phyloP scores from a whole-genome alignment of 2,113 vertebrate genomes.

The Pseudopodoces humilis region DNA sequence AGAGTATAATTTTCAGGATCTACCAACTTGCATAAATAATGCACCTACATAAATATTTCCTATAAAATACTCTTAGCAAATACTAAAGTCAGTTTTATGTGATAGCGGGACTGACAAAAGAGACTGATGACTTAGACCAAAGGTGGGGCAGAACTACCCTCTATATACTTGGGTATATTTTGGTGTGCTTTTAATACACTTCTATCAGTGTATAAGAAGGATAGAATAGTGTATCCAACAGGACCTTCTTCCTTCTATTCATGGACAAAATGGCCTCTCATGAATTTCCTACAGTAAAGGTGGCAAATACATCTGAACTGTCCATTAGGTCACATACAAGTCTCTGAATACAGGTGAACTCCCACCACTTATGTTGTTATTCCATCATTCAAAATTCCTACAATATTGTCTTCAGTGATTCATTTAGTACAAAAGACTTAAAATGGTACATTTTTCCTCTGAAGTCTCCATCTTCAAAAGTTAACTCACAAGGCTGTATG shows the following conservation, averaged over 20 bases:
- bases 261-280: background rate
- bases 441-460: background rate
- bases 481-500: background rate
- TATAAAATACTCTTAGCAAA: background rate
- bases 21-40: background rate
- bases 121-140: background rate
- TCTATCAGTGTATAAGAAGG: background rate
- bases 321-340: background rate
- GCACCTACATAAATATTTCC: background rate
- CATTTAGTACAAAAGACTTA: background rate
- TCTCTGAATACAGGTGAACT: background rate
- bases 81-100: background rate
- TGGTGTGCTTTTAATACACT: background rate
- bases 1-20: background rate
- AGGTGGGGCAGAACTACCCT: background rate
- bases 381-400: background rate
- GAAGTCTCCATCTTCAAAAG: background rate
- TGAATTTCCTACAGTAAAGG: background rate
- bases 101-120: background rate
- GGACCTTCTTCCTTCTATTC: background rate
- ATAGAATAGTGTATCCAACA: background rate
- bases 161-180: background rate
- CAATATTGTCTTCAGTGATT: background rate
- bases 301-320: background rate
- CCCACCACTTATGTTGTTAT: background rate